Base-by-base conservation (phyloP, 2,888 invertebrate species). In the Disparrhopalites patrizii region DNA sequence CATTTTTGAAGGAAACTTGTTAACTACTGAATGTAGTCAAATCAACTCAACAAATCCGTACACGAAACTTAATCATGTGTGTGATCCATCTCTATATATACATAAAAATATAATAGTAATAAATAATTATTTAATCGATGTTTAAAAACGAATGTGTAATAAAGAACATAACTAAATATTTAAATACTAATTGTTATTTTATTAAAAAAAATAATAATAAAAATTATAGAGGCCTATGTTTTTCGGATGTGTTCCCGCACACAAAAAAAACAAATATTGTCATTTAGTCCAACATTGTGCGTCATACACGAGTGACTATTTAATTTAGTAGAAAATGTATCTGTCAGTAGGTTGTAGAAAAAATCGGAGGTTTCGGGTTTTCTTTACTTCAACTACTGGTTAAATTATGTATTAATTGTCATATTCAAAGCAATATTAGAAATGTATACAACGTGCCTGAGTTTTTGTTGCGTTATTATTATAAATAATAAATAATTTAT, bases 1-100 rank as follows among this genome's bases (percentile, higher is more conserved):
- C 47, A 47, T 47, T 47, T 47, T 47, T n/a, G n/a, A 3, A 47
- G 25, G 47, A 8, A 47, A 47, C 47, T 18, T 47, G 47, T 47
- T 47, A 47, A 47, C 47, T 47, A 47, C 47, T 25, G 47, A 47
- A 47, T 47, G 47, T 47, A 47, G 47, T 47, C 47, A 47, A 25
- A 47, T 23, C 47, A 47, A 47, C 47, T 47, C 47, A 47, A 47
- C 23, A n/a, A 47, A 47, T 47, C 47, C 47, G 47, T 47, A 47
- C 47, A 47, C 47, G 47, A 47, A 47, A 47, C 47, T 47, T 47
- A 47, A 47, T 47, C 47, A 47, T 23, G 20, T 47, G 47, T 47
- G 47, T 47, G 47, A 47, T 47, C 47, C 25, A 47, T 47, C 47
- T 47, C 20, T 3, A 23, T 15, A 47, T 36, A 10, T 47, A 47